These are phyloP conservation scores for Premnoplex brunnescens DNA, from an alignment of 2,797 vertebrate species.

Conservation along the genomic window DNA sequence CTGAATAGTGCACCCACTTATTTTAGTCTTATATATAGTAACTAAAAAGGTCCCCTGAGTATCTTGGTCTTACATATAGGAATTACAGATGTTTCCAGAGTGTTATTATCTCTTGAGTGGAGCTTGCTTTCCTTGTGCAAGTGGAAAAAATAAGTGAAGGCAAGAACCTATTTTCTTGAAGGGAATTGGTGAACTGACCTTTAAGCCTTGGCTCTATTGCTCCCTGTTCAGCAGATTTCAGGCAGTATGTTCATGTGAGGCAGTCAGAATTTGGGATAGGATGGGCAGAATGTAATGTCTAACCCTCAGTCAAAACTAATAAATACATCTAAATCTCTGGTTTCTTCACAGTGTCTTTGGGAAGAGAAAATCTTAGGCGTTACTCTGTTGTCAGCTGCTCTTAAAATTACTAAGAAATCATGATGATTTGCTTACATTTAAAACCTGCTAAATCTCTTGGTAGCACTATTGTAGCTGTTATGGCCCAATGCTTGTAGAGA, in stretches of 20 bases:
- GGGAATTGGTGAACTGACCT: neutral
- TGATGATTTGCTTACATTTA: neutral
- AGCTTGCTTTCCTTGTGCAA: neutral
- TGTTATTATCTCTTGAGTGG: neutral
- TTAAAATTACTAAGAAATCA: neutral
- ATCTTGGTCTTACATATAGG: neutral
- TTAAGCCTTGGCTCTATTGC: neutral
- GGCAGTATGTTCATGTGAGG: neutral
- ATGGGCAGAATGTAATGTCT: neutral
- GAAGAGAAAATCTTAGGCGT: neutral
- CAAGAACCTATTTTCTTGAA: neutral
- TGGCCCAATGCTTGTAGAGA: neutral
- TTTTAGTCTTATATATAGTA: neutral
- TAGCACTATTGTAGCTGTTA: neutral
- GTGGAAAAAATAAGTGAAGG: neutral
- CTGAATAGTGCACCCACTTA: neutral
- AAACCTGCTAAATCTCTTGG: neutral
- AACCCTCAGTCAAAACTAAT: neutral
- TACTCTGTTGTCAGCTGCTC: neutral
- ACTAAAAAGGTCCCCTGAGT: neutral
- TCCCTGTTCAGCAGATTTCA: neutral
- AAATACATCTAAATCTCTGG: neutral
- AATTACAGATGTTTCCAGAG: neutral
- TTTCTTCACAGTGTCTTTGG: neutral
- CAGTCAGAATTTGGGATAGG: neutral